Base-by-base conservation (phyloP, 2,113 vertebrate species). In the Lasiurus cinereus region DNA sequence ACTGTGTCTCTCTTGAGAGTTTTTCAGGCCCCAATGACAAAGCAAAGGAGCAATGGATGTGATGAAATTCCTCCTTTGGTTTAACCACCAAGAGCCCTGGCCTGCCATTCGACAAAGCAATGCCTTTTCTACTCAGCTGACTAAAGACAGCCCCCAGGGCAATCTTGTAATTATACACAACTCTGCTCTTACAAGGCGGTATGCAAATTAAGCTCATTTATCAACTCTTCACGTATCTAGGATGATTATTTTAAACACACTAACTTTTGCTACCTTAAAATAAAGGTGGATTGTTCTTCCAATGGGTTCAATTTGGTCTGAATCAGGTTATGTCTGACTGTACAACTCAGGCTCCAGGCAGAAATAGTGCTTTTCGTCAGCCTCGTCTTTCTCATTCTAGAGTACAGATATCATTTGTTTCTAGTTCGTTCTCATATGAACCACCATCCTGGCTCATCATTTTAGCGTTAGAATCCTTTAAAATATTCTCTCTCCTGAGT, bases 131-230 rank as follows among this genome's bases (percentile, higher is more conserved):
- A 93, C 72, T 76, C 56, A 22, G 76, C 22, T 48, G 78, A 96
- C 14, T 64, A 94, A 96, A 97, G 56, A 85, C 36, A 93, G 67
- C 21, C 52, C 83, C 48, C 6, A 22, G 84, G 77, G 82, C 94
- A 95, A 97, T 92, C 83, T 74, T 95, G 33, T 91, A 96, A 97
- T 97, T 97, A 97, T 91, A 76, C 66, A 85, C 85, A 96, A 78
- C 59, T 97, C 91, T 90, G 64, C 54, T 94, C 85, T 93, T 93
- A 88, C 78, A 95, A 94, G 93, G 66, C 73, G 18, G 46, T 90
- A 66, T 92, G 87, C 88, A 96, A 88, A 85, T 43, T 97, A 88
- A 96, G 67, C 50, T 97, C 92, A 77, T 84, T 97, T 89, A 95
- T 0, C 0, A 10, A 93, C 80, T 96, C 92, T 97, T 95, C 88